phyloP scores from a whole-genome alignment of 2,888 invertebrate genomes.

The Heliconius charithonia region DNA sequence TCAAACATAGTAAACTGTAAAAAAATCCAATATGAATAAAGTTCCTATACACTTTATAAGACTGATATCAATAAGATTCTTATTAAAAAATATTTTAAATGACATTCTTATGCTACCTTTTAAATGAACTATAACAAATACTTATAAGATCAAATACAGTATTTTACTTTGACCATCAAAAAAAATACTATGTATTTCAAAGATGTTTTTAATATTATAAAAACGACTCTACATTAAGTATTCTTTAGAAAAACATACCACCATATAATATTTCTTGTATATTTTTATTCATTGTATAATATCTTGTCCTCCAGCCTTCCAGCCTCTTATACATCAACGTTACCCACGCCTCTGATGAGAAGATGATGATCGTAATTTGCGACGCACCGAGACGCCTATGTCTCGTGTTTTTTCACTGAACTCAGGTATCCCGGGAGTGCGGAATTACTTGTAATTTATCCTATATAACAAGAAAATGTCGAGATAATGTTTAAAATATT shows the following conservation, averaged over 20 bases:
- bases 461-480: constrained; percentile 65
- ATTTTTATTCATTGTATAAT: constrained; percentile 46
- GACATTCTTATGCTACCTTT: neutral
- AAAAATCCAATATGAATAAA: neutral
- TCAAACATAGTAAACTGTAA: too few species aligned
- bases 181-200: too few species aligned
- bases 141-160: constrained; percentile 30
- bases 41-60: neutral
- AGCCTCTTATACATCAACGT: constrained; percentile 79
- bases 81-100: neutral
- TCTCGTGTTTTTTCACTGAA: constrained; percentile 82
- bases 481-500: constrained; percentile 29
- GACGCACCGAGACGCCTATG: constrained; percentile 84
- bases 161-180: neutral
- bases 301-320: constrained; percentile 55
- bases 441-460: constrained; percentile 83
- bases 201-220: neutral
- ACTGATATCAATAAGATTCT: neutral
- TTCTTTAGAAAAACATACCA: constrained; percentile 2
- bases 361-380: constrained; percentile 84
- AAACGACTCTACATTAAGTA: neutral
- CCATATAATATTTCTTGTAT: constrained; percentile 31
- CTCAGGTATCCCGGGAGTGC: constrained; percentile 81
- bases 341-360: constrained; percentile 82
- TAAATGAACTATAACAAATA: constrained; percentile 8